Conservation (phyloP, 2,797 vertebrate genomes). For the Emydoidea blandingii region DNA sequence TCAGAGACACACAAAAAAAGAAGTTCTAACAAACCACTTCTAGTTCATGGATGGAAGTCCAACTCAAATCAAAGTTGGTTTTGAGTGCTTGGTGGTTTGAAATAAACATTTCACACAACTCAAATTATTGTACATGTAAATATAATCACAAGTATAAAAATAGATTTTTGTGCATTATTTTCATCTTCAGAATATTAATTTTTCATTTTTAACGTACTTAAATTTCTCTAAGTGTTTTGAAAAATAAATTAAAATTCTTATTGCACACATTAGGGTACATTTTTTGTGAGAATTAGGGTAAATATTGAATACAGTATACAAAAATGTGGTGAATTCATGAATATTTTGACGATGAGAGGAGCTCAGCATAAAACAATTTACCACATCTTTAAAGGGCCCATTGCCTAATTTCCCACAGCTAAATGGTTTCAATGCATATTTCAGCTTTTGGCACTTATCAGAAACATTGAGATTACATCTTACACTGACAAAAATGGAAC, state of each 20-base stretch:
- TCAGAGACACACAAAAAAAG: accelerated
- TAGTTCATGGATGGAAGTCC: neutral
- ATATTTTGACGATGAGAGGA: neutral
- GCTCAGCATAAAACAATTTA: neutral
- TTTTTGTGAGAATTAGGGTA: neutral
- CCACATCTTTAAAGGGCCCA: neutral
- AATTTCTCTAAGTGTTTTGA: neutral
- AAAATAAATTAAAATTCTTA: neutral
- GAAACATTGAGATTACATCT: neutral
- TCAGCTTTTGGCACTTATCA: neutral
- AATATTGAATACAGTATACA: neutral
- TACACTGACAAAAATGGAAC: neutral
- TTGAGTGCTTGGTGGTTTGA: neutral
- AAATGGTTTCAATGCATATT: neutral
- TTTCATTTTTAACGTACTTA: neutral
- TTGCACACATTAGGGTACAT: neutral
- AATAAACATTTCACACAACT: neutral
- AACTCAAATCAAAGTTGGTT: neutral
- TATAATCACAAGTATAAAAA: neutral
- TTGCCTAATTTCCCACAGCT: neutral
- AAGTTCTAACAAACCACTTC: neutral
- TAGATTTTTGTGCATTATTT: neutral
- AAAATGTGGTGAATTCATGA: neutral
- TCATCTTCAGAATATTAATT: neutral
- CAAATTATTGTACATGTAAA: neutral